Percentiles rank a stretch among this genome's conserved stretches.
phyloP scores from a whole-genome alignment of 2,113 vertebrate genomes.

The Tonatia bakeri region DNA sequence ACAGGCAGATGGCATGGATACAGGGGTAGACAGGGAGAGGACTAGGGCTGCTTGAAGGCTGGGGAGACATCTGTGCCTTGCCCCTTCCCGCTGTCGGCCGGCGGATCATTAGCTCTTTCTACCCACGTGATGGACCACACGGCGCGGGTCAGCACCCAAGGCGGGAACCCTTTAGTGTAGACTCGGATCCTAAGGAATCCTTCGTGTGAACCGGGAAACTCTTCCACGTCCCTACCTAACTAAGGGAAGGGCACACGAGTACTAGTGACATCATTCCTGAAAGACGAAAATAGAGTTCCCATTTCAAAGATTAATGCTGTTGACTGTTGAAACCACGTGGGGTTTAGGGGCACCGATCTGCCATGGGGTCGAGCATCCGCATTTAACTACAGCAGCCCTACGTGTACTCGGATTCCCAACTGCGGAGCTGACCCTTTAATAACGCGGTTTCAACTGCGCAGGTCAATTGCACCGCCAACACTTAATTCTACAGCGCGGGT shows the following conservation, averaged over 20 bases:
- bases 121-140: background rate
- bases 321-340: background rate
- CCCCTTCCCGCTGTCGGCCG: background rate
- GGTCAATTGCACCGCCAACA: background rate
- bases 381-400: background rate
- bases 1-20: background rate
- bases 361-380: background rate
- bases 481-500: too few species aligned
- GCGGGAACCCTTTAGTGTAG: background rate
- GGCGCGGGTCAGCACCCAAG: fast-evolving
- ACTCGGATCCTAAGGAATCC: background rate
- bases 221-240: background rate
- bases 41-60: background rate
- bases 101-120: background rate
- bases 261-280: background rate
- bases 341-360: background rate
- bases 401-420: background rate
- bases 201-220: background rate
- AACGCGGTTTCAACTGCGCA: background rate
- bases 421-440: background rate
- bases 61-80: background rate
- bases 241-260: background rate
- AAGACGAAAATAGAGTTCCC: background rate
- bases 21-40: too few species aligned
- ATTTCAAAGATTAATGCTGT: background rate